These are phyloP conservation scores for Anas acuta DNA, from an alignment of 2,797 vertebrate species.

Conservation along the genomic window DNA sequence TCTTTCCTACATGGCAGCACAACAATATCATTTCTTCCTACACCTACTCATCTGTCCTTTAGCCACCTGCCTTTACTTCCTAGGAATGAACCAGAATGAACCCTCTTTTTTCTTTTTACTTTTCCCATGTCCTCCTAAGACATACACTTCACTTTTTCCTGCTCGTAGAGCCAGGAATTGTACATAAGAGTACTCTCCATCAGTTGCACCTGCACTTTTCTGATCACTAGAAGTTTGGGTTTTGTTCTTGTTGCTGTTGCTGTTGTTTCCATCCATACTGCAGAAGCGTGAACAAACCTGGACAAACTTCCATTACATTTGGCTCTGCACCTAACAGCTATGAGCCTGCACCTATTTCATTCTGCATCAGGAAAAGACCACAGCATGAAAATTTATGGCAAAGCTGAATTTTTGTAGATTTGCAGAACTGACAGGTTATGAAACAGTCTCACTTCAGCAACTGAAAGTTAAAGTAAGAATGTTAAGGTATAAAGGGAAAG, in stretches of 20 bases:
- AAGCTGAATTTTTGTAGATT: background rate
- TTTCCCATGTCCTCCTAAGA: background rate
- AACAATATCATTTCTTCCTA: background rate
- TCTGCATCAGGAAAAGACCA: background rate
- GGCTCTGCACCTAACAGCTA: background rate
- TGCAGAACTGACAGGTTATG: background rate
- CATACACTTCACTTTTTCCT: background rate
- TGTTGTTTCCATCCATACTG: background rate
- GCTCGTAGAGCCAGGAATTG: background rate
- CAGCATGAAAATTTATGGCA: background rate
- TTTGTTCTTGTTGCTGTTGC: background rate
- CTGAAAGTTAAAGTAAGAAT: background rate
- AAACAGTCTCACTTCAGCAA: background rate
- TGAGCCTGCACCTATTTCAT: background rate
- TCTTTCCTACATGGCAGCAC: background rate
- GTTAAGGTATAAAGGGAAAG: background rate
- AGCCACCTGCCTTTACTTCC: background rate
- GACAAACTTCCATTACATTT: background rate
- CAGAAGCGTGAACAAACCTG: background rate
- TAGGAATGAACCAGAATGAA: background rate
- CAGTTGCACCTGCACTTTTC: background rate
- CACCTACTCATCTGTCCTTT: background rate
- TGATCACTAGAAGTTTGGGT: background rate
- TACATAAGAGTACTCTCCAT: background rate
- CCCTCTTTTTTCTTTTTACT: background rate